phyloP scores from a whole-genome alignment of 2,888 invertebrate genomes.

The Pachymerium ferrugineum region DNA sequence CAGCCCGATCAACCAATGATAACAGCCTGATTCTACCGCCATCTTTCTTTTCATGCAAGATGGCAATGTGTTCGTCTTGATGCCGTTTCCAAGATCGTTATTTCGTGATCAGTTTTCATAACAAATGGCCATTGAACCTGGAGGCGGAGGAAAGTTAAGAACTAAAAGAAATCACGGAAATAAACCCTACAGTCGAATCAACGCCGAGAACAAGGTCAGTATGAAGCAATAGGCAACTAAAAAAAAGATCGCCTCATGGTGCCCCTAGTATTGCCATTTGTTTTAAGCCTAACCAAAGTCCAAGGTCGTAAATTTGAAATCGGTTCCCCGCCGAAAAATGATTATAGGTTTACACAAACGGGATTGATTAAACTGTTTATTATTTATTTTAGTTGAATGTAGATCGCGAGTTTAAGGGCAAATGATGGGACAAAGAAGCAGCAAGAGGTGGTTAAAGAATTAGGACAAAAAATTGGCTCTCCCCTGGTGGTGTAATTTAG shows the following conservation, averaged over 20 bases:
- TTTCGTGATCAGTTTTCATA: neutral
- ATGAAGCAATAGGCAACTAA: neutral
- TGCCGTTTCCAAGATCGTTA: neutral
- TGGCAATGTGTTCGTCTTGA: conserved; percentile 13
- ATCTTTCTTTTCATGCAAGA: neutral
- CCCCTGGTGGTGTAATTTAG: neutral
- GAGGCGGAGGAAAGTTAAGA: conserved; percentile 33
- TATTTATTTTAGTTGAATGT: too few species aligned
- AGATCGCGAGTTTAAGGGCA: too few species aligned
- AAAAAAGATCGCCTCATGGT: conserved; percentile 2
- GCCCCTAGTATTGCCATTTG: neutral
- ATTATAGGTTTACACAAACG: too few species aligned
- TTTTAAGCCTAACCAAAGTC: conserved; percentile 6
- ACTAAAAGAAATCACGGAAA: conserved; percentile 25
- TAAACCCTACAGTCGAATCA: conserved; percentile 32
- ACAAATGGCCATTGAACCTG: conserved; percentile 11
- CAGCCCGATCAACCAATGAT: neutral
- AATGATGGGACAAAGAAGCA: neutral
- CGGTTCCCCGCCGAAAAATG: too few species aligned
- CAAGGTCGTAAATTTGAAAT: neutral
- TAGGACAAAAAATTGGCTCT: neutral
- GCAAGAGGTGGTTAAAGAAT: neutral
- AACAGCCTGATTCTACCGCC: neutral
- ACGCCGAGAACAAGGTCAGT: neutral
- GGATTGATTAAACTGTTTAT: too few species aligned